Evolutionary conservation across 2,797 vertebrate species (phyloP).

Genomic region (Lindbergichthys nudifrons): DNA sequence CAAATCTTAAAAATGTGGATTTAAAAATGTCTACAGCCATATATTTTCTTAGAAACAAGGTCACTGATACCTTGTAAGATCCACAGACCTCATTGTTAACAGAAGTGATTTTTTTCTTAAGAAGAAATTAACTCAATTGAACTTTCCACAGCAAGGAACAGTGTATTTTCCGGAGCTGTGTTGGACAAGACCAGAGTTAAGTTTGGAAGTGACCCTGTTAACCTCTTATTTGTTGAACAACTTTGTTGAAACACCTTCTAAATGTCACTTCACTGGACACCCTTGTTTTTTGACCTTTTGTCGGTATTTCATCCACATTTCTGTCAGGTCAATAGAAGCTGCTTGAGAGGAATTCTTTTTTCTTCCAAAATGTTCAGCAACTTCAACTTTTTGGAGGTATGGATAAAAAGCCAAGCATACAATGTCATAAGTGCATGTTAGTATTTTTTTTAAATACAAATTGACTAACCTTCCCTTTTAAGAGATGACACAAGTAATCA

Average conservation of each 20-base stretch:
- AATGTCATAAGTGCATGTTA: not conserved
- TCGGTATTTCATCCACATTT: conserved; percentile 40
- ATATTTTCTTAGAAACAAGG: not conserved
- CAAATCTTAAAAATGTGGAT: not conserved
- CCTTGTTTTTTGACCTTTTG: conserved; percentile 22
- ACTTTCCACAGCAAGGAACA: not conserved
- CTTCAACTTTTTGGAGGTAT: not conserved
- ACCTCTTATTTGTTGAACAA: not conserved
- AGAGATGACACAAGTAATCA: too few relatives aligned
- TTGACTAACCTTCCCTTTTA: not conserved
- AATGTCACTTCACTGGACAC: not conserved
- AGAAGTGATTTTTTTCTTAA: not conserved
- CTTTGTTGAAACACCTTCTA: conserved; percentile 1
- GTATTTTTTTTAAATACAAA: not conserved
- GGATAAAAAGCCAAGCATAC: too few relatives aligned
- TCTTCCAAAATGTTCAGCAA: conserved; percentile 18
- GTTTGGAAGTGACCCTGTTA: conserved; percentile 3
- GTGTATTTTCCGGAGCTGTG: not conserved
- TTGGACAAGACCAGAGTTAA: not conserved
- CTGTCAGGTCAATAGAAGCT: conserved; percentile 13
- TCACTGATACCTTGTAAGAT: not conserved
- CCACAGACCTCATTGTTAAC: not conserved
- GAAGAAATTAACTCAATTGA: conserved; percentile 17
- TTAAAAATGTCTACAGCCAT: not conserved
- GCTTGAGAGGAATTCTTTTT: not conserved